Base-by-base conservation (phyloP, 1,140 invertebrate species). In the Drosophila murphyi region DNA sequence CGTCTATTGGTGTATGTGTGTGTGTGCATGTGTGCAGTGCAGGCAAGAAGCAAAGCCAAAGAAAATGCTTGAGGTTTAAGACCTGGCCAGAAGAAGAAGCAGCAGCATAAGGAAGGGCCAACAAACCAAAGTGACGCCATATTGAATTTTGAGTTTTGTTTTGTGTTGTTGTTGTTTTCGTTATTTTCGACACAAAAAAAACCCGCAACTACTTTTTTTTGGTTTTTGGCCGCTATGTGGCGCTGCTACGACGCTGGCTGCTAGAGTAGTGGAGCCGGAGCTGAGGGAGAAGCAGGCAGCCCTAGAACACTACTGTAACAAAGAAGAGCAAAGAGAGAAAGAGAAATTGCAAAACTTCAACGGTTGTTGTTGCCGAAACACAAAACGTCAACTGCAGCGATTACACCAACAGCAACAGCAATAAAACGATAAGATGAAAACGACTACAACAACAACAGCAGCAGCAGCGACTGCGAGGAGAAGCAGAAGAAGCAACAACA, bases 21-120 rank as follows among this genome's bases (percentile, higher is more conserved):
- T 59, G 35, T 61, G 57, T 43, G 57, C 57, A 29, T 47, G 34
- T 62, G 60, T 63, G 34, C 64, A 64, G 52, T 75, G 72, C 71
- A 63, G 59, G 39, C 65, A n/a, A 48, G 47, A 43, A 57, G 54
- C 48, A 60, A 41, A 61, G 45, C 60, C 52, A 72, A 70, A 55
- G 57, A 74, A 75, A 71, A 71, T 75, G 72, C 68, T 56, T 74
- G 51, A 70, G 72, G 65, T 71, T 75, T 75, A 75, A 75, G 72
- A 75, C 72, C 59, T 71, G 72, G 59, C 68, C 72, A 75, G 39
- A 41, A 41, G 37, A 8, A 41, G 37, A 43, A 43, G 39, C 10
- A 43, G 39, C 10, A 43, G 39, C 39, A 43, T 43, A 60, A 39
- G 61, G 35, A 72, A 82, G 79, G 51, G 78, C 78, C 64, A 81